phyloP scores from a whole-genome alignment of 1,140 invertebrate species.

The Bombus superbus region DNA sequence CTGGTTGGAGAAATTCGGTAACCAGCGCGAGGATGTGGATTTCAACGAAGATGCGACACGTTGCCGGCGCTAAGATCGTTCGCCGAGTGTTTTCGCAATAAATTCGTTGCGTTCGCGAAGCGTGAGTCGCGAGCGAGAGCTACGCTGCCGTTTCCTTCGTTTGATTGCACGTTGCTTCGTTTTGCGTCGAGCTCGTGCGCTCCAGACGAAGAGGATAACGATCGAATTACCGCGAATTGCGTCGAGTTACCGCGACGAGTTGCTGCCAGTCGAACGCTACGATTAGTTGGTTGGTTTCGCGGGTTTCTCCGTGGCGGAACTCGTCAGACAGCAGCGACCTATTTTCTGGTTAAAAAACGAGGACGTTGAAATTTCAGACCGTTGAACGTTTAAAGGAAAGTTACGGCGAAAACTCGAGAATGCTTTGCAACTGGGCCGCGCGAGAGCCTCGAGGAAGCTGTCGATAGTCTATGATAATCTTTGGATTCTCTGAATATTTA shows the following conservation, averaged over 20 bases:
- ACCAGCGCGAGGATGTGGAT: slow-evolving; percentile 11
- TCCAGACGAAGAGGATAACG: not conserved
- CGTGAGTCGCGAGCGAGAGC: not conserved
- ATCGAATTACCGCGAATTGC: not conserved
- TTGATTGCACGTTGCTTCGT: not conserved
- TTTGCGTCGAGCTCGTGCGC: not conserved
- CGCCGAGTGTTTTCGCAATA: slow-evolving; percentile 2
- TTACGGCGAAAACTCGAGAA: not conserved
- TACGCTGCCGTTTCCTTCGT: not conserved
- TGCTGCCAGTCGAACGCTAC: not conserved
- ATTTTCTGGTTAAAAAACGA: not conserved
- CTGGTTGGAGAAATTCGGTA: slow-evolving; percentile 21
- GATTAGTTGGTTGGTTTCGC: not conserved
- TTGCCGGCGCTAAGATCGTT: slow-evolving; percentile 19
- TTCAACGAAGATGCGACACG: slow-evolving; percentile 28
- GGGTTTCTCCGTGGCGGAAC: no score
- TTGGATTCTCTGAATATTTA: not conserved
- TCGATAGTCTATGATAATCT: not conserved
- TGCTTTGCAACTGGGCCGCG: not conserved
- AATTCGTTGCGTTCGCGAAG: slow-evolving; percentile 9
- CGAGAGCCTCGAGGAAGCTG: not conserved
- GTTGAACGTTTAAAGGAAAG: not conserved
- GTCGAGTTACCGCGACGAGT: not conserved
- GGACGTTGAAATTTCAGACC: not conserved
- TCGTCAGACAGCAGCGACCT: not conserved